Conservation (phyloP, 2,113 vertebrate species). For the Paedocypris sp. region DNA sequence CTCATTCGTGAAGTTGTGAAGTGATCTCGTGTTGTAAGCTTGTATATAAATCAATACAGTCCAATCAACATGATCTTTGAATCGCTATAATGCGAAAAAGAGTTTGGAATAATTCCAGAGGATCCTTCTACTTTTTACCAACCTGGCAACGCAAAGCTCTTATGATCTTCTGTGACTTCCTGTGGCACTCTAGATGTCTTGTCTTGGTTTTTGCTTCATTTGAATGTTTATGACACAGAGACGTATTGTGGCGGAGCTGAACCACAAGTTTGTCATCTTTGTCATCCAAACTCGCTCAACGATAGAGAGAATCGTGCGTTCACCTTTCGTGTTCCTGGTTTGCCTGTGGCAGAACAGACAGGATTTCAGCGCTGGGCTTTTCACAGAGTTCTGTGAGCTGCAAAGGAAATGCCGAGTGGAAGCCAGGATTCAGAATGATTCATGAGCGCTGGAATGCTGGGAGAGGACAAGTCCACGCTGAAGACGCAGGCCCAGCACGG, state of each 20-base stretch:
- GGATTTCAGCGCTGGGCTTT: background rate
- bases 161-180: constrained; percentile 17
- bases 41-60: constrained; percentile 54
- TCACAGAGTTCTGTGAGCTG: constrained; percentile 48
- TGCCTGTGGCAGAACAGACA: constrained; percentile 11
- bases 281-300: too few species aligned
- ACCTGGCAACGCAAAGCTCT: background rate
- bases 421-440: constrained; percentile 94
- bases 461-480: constrained; percentile 58
- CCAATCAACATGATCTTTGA: constrained; percentile 43
- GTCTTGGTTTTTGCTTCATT: constrained; percentile 25
- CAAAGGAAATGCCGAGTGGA: constrained; percentile 94
- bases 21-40: constrained; percentile 57
- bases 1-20: constrained; percentile 52
- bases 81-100: constrained; percentile 30
- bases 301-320: too few species aligned
- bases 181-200: constrained; percentile 17
- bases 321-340: background rate
- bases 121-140: constrained; percentile 21
- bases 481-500: constrained; percentile 78
- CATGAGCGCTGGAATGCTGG: constrained; percentile 83
- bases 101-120: constrained; percentile 36
- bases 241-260: too few species aligned
- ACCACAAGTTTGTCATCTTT: too few species aligned
- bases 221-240: constrained; percentile 8